Evolutionary conservation across 2,888 invertebrate species (phyloP), one percentile per base, ranked within the genome.

Genomic region (Craniophora ligustri): DNA sequence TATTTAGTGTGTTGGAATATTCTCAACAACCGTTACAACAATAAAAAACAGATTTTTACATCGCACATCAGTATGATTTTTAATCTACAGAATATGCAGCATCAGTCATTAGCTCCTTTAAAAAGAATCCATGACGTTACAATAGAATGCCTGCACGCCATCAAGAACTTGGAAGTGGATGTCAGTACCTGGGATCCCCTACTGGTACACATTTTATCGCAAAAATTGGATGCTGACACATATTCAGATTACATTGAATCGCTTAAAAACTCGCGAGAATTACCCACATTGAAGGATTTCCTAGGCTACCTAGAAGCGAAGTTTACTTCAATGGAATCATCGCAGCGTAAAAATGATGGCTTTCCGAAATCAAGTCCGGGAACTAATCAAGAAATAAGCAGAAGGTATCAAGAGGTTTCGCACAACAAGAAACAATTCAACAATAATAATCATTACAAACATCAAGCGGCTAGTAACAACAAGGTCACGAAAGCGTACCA

Each of bases 191-290:
- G 38, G 14, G 36, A 30, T 21, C 19, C 36, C 0, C 8, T 38
- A 11, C 14, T 47, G 2, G 16, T 45, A n/a, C 35, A 44, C n/a
- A 45, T 21, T 21, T 31, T 31, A 8, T 10, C 15, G 3, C 38
- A 47, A 16, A 30, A 30, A 8, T 35, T 47, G 19, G 30, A 47
- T 6, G 5, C 28, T 11, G 36, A 8, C 6, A 36, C 18, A n/a
- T 28, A 46, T 4, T 36, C 14, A 6, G 46, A 46, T 36, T 28
- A 36, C 30, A 46, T 30, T 11, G 30, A 47, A 11, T 47, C 19
- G 15, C 13, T 47, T 8, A 47, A 38, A 5, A 38, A 38, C 16
- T 38, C 36, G 5, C 36, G 36, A 10, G 23, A 38, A n/a, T n/a
- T 38, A 13, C 36, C 23, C 4, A 3, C 14, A 23, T 14, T 38